Base-by-base conservation (phyloP, 2,888 invertebrate genomes). In the Calameuta idolon region DNA sequence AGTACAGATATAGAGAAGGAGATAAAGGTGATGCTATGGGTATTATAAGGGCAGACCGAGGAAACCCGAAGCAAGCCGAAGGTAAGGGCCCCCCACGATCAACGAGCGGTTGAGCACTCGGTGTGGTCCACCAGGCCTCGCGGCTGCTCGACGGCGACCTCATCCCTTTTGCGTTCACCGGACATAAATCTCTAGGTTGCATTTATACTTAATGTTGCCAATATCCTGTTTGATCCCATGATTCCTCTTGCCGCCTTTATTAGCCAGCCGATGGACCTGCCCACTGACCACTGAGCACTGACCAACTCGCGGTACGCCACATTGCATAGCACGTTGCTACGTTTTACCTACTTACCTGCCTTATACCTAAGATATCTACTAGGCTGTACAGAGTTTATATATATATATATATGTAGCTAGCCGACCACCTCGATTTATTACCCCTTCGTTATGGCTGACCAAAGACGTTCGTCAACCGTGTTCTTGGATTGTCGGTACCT, bases 121-220 rank as follows among this genome's bases (percentile, higher is more conserved):
- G 90, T 90, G 90, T 90, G 90, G 90, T 89, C 85, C 86, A 85
- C 85, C 84, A 87, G 83, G 87, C 89, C 90, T 89, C 82, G 87
- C 89, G 89, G 55, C 55, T 55, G 23, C 55, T 55, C 55, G 55
- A 55, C 55, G 55, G 90, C 89, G 85, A 86, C 86, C 89, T 89
- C 89, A 89, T 88, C 89, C 90, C 89, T 89, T 40, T n/a, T 40
- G 23, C 74, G 74, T 34, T 78, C 69, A 75, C 75, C 77, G 80
- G 77, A 85, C 87, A 88, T 90, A 90, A 88, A 88, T 88, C 88
- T 87, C 87, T 80, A 84, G 86, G 84, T 88, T 86, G 87, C 87
- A 85, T 87, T 88, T 87, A 87, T 87, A 88, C 89, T 88, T 87
- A 87, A 89, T 88, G 86, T 89, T 89, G 89, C 89, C 88, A 89